Evolutionary conservation across 2,113 vertebrate species (phyloP).

Genomic region (Sclerurus mexicanus): DNA sequence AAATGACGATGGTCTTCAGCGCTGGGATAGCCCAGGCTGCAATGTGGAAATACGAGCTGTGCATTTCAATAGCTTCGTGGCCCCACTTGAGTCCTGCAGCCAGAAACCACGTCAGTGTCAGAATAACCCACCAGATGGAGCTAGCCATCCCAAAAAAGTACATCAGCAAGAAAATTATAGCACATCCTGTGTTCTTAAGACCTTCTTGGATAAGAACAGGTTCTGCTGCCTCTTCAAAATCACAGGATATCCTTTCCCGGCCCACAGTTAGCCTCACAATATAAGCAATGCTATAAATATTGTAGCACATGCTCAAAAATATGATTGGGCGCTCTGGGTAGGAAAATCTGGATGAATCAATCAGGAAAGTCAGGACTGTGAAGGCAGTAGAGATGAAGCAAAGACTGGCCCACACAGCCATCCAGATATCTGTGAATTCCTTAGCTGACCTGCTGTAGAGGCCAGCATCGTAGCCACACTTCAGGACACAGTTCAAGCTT

Average conservation of each 20-base stretch:
- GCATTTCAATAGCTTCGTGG: slow-evolving; percentile 98
- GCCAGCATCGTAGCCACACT: slow-evolving; percentile 94
- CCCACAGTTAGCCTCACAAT: slow-evolving; percentile 95
- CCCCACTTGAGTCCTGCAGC: slow-evolving; percentile 98
- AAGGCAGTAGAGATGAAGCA: slow-evolving; percentile 97
- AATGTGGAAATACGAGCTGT: slow-evolving; percentile 99
- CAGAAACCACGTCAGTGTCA: slow-evolving; percentile 98
- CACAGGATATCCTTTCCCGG: slow-evolving; percentile 96
- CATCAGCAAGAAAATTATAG: slow-evolving; percentile 97
- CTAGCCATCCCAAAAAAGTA: slow-evolving; percentile 99
- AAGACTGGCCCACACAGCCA: slow-evolving; percentile 95
- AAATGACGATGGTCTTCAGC: slow-evolving; percentile 95
- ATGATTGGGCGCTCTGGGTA: slow-evolving; percentile 98
- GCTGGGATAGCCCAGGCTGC: slow-evolving; percentile 98
- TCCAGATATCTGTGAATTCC: slow-evolving; percentile 98
- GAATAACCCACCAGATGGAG: slow-evolving; percentile 99
- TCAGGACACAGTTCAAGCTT: slow-evolving; percentile 88
- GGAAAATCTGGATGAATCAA: slow-evolving; percentile 96
- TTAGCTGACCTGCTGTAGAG: slow-evolving; percentile 91
- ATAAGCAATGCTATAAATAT: slow-evolving; percentile 98
- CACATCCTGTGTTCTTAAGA: slow-evolving; percentile 98
- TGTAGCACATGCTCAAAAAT: slow-evolving; percentile 99
- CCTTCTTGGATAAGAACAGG: slow-evolving; percentile 97
- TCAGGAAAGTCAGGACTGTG: slow-evolving; percentile 94
- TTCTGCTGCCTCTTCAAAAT: slow-evolving; percentile 93